Evolutionary conservation across 2,888 invertebrate genomes (phyloP), one percentile per base, ranked within the genome.

Genomic region (Julus scandinavius): DNA sequence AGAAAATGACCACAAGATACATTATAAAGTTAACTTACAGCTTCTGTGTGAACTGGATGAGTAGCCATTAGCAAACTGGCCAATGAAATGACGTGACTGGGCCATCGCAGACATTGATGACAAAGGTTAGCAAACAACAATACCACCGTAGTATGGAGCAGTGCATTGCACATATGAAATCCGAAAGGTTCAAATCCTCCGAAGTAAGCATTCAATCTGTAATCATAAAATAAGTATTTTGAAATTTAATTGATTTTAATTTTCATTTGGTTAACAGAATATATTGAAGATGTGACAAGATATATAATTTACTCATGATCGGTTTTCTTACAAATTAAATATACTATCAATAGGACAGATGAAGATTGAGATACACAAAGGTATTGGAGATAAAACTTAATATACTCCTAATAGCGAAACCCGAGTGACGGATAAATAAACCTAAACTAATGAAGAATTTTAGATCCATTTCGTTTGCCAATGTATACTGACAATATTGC

Each of bases 31-130:
- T 1, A 29, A 94, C 96, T 96, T 92, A 97, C 97, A 92, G 97
- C 97, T 92, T 97, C 97, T 0, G 97, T 96, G 92, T 97, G 97
- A 90, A 97, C 94, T 41, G 97, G 97, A 92, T 97, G 97, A 5
- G 95, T 94, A 4, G 97, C 96, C 91, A 97, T 97, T 90, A 97
- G 93, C 84, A 93, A 90, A 29, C 92, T 92, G 1, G 92, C 95
- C 90, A 95, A 95, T 83, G 95, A 94, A 20, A 94, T 94, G 91
- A 94, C 94, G 90, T 96, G 93, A 38, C 95, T 94, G 86, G 95
- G 95, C 87, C 96, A 94, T n/a, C 93, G 93, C 86, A 94, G 89
- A 87, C 88, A 87, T 58, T 87, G 72, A 86, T 90, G 89, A 6
- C 91, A 91, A 49, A 92, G 89, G 85, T 90, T 89, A 87, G 92